phyloP scores from a whole-genome alignment of 2,797 vertebrate species.

The Esox masquinongy region DNA sequence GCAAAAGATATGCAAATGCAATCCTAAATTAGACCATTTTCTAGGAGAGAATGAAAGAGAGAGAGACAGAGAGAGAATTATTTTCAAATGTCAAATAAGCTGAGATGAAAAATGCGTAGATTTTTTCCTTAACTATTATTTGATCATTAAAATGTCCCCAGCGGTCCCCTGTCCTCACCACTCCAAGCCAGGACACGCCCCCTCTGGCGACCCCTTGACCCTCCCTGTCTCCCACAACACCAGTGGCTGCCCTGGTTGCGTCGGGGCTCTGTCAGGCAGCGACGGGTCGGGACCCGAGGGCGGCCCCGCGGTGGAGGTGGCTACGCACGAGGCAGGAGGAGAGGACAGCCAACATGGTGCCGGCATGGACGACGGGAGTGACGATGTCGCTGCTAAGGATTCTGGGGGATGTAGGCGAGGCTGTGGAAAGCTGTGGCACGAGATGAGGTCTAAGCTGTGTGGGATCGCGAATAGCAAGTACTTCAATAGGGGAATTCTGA shows the following conservation, averaged over 20 bases:
- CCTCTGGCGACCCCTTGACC: conserved; percentile 71
- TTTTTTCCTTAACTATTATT: neutral
- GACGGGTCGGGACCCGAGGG: conserved; percentile 45
- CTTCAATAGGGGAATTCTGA: conserved; percentile 97
- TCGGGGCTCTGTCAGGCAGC: conserved; percentile 43
- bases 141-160: conserved; percentile 38
- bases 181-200: conserved; percentile 67
- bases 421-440: conserved; percentile 68
- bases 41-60: too few relatives aligned
- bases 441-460: conserved; percentile 77
- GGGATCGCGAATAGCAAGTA: conserved; percentile 97
- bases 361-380: conserved; percentile 44
- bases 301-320: conserved; percentile 50
- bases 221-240: conserved; percentile 70
- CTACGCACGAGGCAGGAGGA: conserved; percentile 53
- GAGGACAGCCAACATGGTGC: conserved; percentile 27
- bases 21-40: too few relatives aligned
- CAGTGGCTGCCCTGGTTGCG: conserved; percentile 78
- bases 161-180: conserved; percentile 77
- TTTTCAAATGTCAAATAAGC: neutral
- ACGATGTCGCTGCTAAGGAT: neutral
- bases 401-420: conserved; percentile 42
- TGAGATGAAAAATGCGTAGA: neutral
- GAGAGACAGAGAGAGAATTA: neutral
- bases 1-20: too few relatives aligned